Conservation (phyloP, 2,888 invertebrate genomes). For the Conops quadrifasciatus region DNA sequence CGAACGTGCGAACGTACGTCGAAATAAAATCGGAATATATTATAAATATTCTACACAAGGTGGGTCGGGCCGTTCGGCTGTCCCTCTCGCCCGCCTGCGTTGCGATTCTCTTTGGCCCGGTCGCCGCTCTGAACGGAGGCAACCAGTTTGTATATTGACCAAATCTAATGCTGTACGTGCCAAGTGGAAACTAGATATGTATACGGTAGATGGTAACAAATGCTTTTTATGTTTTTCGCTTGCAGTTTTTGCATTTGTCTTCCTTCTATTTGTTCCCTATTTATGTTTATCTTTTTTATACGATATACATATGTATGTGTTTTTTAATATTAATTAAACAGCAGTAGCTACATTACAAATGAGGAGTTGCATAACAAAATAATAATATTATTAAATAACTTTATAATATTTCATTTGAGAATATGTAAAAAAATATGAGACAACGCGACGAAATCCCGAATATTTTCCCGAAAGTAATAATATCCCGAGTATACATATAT, state of each 20-base stretch:
- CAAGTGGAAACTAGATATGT: conserved; percentile 15
- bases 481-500: too few relatives aligned
- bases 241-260: neutral
- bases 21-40: too few relatives aligned
- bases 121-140: too few relatives aligned
- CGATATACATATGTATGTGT: too few relatives aligned
- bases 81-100: too few relatives aligned
- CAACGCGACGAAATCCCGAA: too few relatives aligned
- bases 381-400: too few relatives aligned
- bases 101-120: too few relatives aligned
- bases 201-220: neutral
- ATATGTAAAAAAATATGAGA: too few relatives aligned
- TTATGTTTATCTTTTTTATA: conserved; percentile 5
- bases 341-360: neutral
- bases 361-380: neutral
- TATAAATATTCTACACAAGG: conserved; percentile 12
- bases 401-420: too few relatives aligned
- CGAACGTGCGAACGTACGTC: neutral
- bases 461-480: too few relatives aligned
- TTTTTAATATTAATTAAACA: neutral
- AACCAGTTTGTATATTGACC: too few relatives aligned
- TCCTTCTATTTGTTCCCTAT: neutral
- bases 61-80: neutral
- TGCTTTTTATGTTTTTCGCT: neutral
- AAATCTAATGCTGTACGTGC: neutral